A percentile compares a stretch with the other conserved stretches of the same genome.
Conservation (phyloP, 2,888 invertebrate genomes). For the Tetramorium bicarinatum region DNA sequence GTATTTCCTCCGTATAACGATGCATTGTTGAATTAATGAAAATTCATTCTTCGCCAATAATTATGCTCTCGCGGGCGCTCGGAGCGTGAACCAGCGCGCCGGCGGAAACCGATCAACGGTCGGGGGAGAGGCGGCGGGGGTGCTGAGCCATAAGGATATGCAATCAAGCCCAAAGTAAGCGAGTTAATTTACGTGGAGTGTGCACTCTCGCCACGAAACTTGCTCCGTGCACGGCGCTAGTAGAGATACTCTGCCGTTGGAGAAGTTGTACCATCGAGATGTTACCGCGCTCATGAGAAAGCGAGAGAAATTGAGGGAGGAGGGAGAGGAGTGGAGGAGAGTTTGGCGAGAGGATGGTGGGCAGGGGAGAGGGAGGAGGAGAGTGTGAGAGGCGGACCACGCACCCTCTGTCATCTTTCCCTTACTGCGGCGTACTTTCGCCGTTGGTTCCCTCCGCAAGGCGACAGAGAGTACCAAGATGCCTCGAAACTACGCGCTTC, state of each 20-base stretch:
- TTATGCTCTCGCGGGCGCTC: conserved; percentile 58
- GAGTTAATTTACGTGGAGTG: conserved; percentile 82
- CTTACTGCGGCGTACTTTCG: conserved; percentile 69
- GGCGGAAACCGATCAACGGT: conserved; percentile 67
- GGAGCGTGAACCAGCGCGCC: conserved; percentile 50
- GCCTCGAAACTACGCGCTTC: conserved; percentile 78
- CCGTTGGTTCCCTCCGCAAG: conserved; percentile 67
- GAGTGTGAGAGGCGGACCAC: conserved; percentile 38
- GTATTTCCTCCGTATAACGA: conserved; percentile 40
- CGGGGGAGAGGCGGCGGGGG: conserved; percentile 56
- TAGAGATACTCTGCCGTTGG: conserved; percentile 75
- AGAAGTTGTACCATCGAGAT: conserved; percentile 79
- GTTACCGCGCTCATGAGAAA: conserved; percentile 76
- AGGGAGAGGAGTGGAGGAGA: conserved; percentile 18
- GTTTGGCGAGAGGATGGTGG: conserved; percentile 39
- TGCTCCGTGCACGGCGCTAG: conserved; percentile 73
- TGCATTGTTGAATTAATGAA: conserved; percentile 64
- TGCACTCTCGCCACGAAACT: conserved; percentile 81
- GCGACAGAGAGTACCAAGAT: conserved; percentile 73
- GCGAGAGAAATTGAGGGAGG: conserved; percentile 49
- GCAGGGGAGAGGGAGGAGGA: conserved; percentile 4
- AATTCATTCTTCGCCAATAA: conserved; percentile 64
- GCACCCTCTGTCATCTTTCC: conserved; percentile 73
- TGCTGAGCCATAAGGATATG: conserved; percentile 77
- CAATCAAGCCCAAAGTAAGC: conserved; percentile 81